These are phyloP conservation scores for Xestia sexstrigata DNA, from an alignment of 2,888 invertebrate species.

Conservation along the genomic window DNA sequence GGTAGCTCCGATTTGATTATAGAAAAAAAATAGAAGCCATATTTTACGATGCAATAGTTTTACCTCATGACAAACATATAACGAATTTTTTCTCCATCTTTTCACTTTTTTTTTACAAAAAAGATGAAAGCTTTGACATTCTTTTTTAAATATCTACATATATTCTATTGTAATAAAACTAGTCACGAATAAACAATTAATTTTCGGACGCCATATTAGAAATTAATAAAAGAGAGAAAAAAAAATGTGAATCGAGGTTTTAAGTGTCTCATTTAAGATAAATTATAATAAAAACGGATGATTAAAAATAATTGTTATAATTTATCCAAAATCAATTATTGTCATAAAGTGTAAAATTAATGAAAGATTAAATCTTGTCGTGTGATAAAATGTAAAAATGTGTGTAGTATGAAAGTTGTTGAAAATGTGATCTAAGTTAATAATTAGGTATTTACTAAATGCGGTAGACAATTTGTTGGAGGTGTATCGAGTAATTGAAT, in stretches of 20 bases:
- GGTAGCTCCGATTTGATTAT: conserved; percentile 41
- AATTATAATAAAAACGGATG: conserved; percentile 13
- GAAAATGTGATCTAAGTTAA: conserved; percentile 86
- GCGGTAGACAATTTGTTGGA: conserved; percentile 47
- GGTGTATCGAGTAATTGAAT: conserved; percentile 54
- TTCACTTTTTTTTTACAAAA: conserved; percentile 80
- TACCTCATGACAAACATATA: conserved; percentile 74
- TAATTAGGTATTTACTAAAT: conserved; percentile 75
- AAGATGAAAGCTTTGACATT: conserved; percentile 69
- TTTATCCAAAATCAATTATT: conserved; percentile 44
- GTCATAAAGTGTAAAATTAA: conserved; percentile 51
- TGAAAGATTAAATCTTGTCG: conserved; percentile 76
- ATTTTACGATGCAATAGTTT: conserved; percentile 60
- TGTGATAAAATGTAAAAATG: conserved; percentile 80
- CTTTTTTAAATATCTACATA: conserved; percentile 53
- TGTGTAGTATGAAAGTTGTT: conserved; percentile 78
- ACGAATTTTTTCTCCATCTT: conserved; percentile 70
- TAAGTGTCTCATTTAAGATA: conserved; percentile 26
- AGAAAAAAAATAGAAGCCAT: conserved; percentile 47
- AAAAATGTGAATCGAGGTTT: conserved; percentile 57
- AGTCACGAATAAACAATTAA: conserved; percentile 79
- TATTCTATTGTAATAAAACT: conserved; percentile 77
- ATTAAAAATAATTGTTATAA: conserved; percentile 4
- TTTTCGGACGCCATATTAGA: conserved; percentile 78
- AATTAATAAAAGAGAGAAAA: conserved; percentile 63